Percentiles rank a stretch among this genome's conserved stretches.
These are phyloP conservation scores for Eumerus sabulonum DNA, from an alignment of 2,888 invertebrate genomes.

Conservation along the genomic window DNA sequence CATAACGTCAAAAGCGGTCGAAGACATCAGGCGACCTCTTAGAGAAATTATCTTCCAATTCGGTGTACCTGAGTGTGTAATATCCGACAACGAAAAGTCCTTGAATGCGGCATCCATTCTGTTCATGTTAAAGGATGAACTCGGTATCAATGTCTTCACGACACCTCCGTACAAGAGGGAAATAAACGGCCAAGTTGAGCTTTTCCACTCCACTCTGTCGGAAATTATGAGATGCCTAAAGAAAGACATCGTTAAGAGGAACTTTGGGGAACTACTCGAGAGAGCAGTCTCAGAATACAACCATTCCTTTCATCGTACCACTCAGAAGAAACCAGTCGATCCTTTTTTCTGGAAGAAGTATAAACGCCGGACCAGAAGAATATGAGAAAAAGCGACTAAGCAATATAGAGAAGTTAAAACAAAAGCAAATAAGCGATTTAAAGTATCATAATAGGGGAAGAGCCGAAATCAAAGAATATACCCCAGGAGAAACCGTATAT, in stretches of 20 bases:
- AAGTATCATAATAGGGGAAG: conserved; percentile 45
- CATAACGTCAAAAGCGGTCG: neutral
- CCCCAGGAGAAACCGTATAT: conserved; percentile 28
- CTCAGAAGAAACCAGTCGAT: neutral
- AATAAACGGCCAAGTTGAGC: conserved; percentile 1
- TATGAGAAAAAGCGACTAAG: conserved; percentile 2
- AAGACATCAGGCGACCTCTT: neutral
- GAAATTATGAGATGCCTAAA: conserved; percentile 12
- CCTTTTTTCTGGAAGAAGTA: neutral
- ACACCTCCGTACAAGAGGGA: too few relatives aligned
- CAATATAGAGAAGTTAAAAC: neutral
- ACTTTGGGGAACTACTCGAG: neutral
- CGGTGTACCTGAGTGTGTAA: conserved; percentile 7
- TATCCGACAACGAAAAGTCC: conserved; percentile 4
- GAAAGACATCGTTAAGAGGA: too few relatives aligned
- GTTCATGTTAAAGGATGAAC: neutral
- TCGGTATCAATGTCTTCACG: too few relatives aligned
- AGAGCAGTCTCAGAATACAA: neutral
- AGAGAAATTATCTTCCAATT: conserved; percentile 2
- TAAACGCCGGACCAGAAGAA: neutral
- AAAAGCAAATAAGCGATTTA: conserved; percentile 34
- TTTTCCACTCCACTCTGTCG: neutral
- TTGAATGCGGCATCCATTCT: neutral
- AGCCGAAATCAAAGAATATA: conserved; percentile 37
- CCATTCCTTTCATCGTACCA: neutral